Conservation (phyloP, 2,113 vertebrate species). For the Prionailurus bengalensis region DNA sequence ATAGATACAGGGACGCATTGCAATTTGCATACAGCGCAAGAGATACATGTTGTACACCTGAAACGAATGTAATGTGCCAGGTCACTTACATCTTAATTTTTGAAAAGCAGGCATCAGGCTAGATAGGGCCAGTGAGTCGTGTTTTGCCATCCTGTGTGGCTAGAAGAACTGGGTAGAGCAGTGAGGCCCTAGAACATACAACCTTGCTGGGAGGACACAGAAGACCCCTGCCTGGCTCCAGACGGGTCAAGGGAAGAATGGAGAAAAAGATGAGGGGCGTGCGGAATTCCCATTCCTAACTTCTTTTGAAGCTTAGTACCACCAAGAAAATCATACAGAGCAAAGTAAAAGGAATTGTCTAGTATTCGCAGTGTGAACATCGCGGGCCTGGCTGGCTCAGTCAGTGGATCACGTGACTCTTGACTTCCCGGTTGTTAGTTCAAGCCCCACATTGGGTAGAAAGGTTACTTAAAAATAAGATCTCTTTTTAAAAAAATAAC, state of each 20-base stretch:
- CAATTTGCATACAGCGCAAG: too few species aligned
- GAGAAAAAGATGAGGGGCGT: not conserved
- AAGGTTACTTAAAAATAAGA: not conserved
- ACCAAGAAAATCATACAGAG: constrained; percentile 51
- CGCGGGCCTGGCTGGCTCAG: not conserved
- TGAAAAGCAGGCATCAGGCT: not conserved
- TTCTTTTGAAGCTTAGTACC: constrained; percentile 34
- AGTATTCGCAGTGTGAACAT: not conserved
- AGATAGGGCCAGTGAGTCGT: not conserved
- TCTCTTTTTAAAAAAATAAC: not conserved
- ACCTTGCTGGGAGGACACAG: not conserved
- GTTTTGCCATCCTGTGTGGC: not conserved
- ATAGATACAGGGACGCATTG: not conserved
- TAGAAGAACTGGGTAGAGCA: not conserved
- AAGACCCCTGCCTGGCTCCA: not conserved
- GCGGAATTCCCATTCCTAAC: not conserved
- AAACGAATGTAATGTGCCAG: not conserved
- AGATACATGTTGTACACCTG: not conserved
- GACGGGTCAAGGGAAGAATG: not conserved
- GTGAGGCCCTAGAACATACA: not conserved
- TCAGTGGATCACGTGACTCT: not conserved
- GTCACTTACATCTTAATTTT: not conserved
- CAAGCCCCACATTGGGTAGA: not conserved
- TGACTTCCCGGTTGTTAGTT: not conserved
- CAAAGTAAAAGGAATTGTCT: constrained; percentile 39